Conservation (phyloP, 2,888 invertebrate species). For the Pachycephus smyrnensis region DNA sequence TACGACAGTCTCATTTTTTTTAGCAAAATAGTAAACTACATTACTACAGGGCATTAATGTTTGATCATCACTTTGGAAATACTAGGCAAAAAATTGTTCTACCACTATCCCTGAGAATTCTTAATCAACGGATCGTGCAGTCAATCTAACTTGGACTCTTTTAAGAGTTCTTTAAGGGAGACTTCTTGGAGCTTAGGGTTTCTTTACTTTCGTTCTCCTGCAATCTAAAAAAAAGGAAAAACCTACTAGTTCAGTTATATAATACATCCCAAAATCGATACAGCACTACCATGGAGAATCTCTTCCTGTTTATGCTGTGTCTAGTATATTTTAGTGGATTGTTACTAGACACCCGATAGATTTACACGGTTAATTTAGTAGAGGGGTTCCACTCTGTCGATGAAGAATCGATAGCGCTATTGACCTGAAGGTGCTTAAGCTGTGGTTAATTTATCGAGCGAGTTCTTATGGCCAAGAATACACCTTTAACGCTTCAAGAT, state of each 20-base stretch:
- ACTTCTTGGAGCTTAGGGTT: neutral
- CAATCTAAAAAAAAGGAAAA: neutral
- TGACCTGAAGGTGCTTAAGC: neutral
- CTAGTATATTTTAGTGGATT: neutral
- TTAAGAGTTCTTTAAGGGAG: neutral
- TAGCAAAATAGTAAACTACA: neutral
- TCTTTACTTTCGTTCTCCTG: neutral
- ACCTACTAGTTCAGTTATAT: neutral
- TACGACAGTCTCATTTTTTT: neutral
- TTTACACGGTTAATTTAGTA: neutral
- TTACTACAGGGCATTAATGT: neutral
- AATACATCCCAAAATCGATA: neutral
- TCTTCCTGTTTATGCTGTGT: neutral
- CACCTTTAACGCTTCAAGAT: neutral
- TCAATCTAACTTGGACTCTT: neutral
- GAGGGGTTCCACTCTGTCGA: neutral
- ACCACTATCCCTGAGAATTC: no score
- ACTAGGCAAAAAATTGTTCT: neutral
- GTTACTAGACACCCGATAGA: conserved; percentile 4
- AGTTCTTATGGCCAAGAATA: neutral
- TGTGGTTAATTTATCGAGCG: neutral
- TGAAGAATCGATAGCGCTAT: conserved; percentile 8
- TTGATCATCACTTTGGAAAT: neutral
- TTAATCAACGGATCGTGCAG: neutral
- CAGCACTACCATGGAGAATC: neutral